A percentile compares a stretch with the other conserved stretches of the same genome.
These are phyloP conservation scores for Gallinago stenura DNA, from an alignment of 2,797 vertebrate species.

Conservation along the genomic window DNA sequence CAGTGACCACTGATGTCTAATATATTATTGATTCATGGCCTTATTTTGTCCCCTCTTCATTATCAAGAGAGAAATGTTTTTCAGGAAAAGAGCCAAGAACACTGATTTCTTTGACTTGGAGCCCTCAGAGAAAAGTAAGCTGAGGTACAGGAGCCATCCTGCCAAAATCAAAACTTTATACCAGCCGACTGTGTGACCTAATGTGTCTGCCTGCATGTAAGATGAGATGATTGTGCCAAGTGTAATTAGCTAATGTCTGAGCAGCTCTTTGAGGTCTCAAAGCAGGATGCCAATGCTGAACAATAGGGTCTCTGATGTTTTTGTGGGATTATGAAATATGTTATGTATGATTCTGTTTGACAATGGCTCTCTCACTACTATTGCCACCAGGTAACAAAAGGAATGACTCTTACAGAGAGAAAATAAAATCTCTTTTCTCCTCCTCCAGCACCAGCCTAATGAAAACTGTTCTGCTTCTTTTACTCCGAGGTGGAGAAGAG, in stretches of 20 bases:
- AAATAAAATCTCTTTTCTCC: not conserved
- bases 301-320: not conserved
- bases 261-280: not conserved
- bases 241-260: constrained; percentile 40
- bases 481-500: not conserved
- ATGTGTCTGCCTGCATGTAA: not conserved
- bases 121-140: not conserved
- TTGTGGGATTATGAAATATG: not conserved
- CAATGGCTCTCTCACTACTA: not conserved
- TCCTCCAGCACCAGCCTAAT: not conserved
- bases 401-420: not conserved
- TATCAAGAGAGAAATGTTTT: not conserved
- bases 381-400: not conserved
- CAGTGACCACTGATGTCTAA: not conserved
- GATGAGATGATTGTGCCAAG: not conserved
- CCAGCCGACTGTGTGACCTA: not conserved
- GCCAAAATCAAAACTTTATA: not conserved
- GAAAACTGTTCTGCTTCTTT: not conserved
- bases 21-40: not conserved
- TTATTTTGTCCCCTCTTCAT: not conserved
- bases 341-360: not conserved
- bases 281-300: not conserved
- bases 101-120: not conserved
- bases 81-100: not conserved
- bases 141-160: not conserved